Base-by-base conservation (phyloP, 2,888 invertebrate genomes). In the Julus scandinavius region DNA sequence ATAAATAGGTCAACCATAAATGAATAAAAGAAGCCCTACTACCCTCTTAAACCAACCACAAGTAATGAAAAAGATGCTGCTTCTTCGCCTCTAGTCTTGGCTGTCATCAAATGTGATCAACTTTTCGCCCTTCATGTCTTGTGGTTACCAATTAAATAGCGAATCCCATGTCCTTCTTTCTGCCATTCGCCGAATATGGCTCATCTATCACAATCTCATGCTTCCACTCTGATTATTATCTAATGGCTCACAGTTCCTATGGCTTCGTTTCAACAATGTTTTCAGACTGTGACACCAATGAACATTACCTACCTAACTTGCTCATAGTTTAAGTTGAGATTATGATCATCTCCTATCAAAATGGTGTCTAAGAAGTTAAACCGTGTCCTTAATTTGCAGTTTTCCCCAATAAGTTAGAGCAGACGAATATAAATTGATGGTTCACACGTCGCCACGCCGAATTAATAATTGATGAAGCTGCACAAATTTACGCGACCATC, bases 141-240 rank as follows among this genome's bases (percentile, higher is more conserved):
- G 63, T 72, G 63, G 63, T 72, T 17, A 29, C 63, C 63, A 72
- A 72, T 72, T 72, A 72, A 72, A 72, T 72, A 72, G 63, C 20
- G 20, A 72, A 17, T 29, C 3, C 5, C 63, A 72, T 72, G 63
- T 72, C 63, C 20, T 20, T 72, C 63, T 72, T 7, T 72, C 63
- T 20, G 63, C 63, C 63, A 72, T 20, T 72, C 20, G 20, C 20
- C 20, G 7, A 72, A 72, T 72, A 29, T 72, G 63, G 63, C 20
- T 72, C 63, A 72, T 72, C 63, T 29, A 72, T 72, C 63, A 72
- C 63, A 72, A 72, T 72, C 20, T 7, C 63, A 29, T 72, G 63
- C 63, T 72, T 72, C 9, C 63, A 72, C 63, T 72, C 63, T 72
- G 63, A 72, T 72, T 20, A 72, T 72, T 72, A 72, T 72, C 20